Evolutionary conservation across 2,113 vertebrate genomes (phyloP).

Genomic region (Hydropotes inermis): DNA sequence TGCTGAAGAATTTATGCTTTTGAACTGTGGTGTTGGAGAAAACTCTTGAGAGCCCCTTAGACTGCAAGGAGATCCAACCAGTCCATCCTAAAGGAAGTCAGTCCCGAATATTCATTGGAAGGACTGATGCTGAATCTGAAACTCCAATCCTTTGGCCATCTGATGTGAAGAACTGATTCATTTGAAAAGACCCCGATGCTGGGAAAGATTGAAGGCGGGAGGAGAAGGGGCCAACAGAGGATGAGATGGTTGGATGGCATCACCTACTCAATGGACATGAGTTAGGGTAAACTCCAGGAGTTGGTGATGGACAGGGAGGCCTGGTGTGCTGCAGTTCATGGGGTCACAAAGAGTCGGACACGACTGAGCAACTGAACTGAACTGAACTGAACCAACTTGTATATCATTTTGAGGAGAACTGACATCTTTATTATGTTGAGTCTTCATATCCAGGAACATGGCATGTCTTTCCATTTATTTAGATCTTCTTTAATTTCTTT

Average conservation of each 20-base stretch:
- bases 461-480: background rate
- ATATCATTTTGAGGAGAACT: background rate
- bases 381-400: background rate
- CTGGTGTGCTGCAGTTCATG: background rate
- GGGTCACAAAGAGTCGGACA: background rate
- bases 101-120: background rate
- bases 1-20: background rate
- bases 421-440: background rate
- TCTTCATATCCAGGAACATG: background rate
- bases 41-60: background rate
- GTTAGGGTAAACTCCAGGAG: background rate
- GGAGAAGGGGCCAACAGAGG: background rate
- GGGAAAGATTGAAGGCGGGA: background rate
- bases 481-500: background rate
- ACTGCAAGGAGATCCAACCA: background rate
- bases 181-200: background rate
- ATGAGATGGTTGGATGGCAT: background rate
- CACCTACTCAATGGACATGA: background rate
- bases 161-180: background rate
- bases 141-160: background rate
- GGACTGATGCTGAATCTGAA: background rate
- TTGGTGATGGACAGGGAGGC: background rate
- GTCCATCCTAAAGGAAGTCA: background rate
- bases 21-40: background rate
- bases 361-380: background rate